Base-by-base conservation (phyloP, 2,113 vertebrate species). In the Myiozetetes cayanensis region DNA sequence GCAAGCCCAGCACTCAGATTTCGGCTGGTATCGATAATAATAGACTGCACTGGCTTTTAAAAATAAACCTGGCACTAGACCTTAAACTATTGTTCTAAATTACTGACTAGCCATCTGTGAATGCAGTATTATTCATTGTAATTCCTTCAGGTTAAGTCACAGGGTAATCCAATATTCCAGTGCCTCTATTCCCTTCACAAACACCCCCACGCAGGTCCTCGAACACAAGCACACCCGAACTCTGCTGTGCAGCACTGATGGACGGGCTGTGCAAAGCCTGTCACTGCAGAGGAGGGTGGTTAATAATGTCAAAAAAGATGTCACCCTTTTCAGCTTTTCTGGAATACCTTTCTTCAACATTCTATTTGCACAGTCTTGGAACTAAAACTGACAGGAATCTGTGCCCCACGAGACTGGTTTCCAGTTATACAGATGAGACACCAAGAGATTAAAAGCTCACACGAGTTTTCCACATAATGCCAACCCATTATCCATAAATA, bases 371-470 rank as follows among this genome's bases (percentile, higher is more conserved):
- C 70, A 67, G 76, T n/a, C 73, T 76, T 94, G 93, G 95, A 96
- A 89, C 80, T 87, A 68, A 94, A 95, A 93, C 88, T 88, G 77
- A 78, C 90, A 89, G 89, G 93, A 96, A 96, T 82, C 27, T 94
- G 22, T 53, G 56, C 59, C 94, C 90, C 88, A 76, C 27, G 88
- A 84, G 86, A 90, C 56, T 75, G 25, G 56, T 88, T 90, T 95
- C 88, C 90, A 97, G 79, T 96, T 89, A 50, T 22, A 78, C 44
- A 82, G 43, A 87, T 83, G 89, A 96, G 83, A 87, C 83, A 78
- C 61, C 52, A 75, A 47, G 68, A 43, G 63, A 63, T 13, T 67
- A 66, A 94, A 83, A 94, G 68, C 80, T 90, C 92, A 85, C 68
- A 61, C 41, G 10, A 21, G 87, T 95, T 93, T 95, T 96, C 89